Conservation (phyloP, 2,113 vertebrate genomes). For the Podarcis muralis region DNA sequence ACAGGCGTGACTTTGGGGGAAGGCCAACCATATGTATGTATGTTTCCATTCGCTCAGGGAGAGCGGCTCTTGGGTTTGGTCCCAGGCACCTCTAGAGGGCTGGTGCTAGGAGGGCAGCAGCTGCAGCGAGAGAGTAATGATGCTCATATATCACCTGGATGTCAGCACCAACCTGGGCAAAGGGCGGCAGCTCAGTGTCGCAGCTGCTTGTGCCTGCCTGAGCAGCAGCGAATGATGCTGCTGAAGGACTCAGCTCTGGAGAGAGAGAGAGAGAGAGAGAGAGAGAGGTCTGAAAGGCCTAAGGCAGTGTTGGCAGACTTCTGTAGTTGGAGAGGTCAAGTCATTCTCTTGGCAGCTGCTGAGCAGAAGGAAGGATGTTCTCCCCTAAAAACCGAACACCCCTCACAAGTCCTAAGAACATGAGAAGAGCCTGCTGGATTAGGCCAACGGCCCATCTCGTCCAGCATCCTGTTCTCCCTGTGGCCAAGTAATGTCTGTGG, state of each 20-base stretch:
- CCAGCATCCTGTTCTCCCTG: no score
- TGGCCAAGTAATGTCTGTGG: no score
- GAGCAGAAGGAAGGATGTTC: no score
- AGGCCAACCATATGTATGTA: slow-evolving; percentile 43
- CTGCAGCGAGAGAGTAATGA: not conserved
- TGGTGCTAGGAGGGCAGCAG: not conserved
- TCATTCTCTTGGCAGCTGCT: not conserved
- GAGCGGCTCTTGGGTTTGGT: not conserved
- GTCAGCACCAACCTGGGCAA: not conserved
- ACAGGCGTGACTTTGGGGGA: slow-evolving; percentile 38
- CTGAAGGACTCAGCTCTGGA: not conserved
- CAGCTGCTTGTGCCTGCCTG: not conserved
- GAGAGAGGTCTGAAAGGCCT: not conserved
- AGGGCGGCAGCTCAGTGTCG: rapidly evolving
- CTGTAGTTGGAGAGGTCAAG: no score
- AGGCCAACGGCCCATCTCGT: no score
- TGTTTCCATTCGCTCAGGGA: slow-evolving; percentile 61
- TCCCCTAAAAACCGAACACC: no score
- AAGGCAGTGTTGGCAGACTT: no score
- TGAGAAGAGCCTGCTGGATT: no score
- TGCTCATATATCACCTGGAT: slow-evolving; percentile 23
- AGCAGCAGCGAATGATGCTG: not conserved
- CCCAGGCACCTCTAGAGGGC: slow-evolving; percentile 36
- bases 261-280: not conserved
- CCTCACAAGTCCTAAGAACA: not conserved